Conservation (phyloP, 1,140 invertebrate genomes). For the Drosophila sucinea region DNA sequence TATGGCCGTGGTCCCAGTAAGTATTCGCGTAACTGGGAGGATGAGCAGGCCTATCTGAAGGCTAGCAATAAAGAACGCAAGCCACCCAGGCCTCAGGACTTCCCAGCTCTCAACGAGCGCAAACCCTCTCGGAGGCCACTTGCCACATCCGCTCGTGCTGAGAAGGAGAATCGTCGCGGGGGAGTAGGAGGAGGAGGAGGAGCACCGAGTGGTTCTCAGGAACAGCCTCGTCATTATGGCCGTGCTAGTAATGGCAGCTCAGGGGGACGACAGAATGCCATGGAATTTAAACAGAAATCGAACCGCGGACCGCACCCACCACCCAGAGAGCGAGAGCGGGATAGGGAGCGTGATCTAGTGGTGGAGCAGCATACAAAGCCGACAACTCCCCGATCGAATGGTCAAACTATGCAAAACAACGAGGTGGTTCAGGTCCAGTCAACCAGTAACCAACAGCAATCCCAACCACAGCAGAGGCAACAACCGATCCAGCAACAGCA, state of each 20-base stretch:
- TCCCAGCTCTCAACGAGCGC: slow-evolving; percentile 80
- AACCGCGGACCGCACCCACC: slow-evolving; percentile 36
- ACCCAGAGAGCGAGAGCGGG: slow-evolving; percentile 29
- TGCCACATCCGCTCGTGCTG: slow-evolving; percentile 57
- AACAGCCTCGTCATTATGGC: slow-evolving; percentile 54
- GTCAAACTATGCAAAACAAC: slow-evolving; percentile 50
- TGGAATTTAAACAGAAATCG: slow-evolving; percentile 64
- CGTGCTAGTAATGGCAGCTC: slow-evolving; percentile 43
- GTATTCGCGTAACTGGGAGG: slow-evolving; percentile 96
- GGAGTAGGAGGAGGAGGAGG: slow-evolving; percentile 8
- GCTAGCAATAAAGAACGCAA: slow-evolving; percentile 74
- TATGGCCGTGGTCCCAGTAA: slow-evolving; percentile 96
- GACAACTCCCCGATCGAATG: slow-evolving; percentile 42
- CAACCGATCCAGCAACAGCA: slow-evolving; percentile 39
- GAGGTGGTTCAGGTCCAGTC: slow-evolving; percentile 19
- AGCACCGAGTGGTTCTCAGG: slow-evolving; percentile 17
- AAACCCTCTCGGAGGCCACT: slow-evolving; percentile 41
- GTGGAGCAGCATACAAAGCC: slow-evolving; percentile 45
- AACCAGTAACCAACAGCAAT: slow-evolving; percentile 51
- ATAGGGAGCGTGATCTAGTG: slow-evolving; percentile 49
- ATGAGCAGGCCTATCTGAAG: slow-evolving; percentile 92
- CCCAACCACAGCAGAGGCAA: slow-evolving; percentile 22
- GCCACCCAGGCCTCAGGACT: slow-evolving; percentile 80
- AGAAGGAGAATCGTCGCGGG: slow-evolving; percentile 78
- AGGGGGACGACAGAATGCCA: slow-evolving; percentile 56